A percentile compares a stretch with the other conserved stretches of the same genome.
Evolutionary conservation across 2,888 invertebrate genomes (phyloP).

Genomic region (Esperia sulphurella): DNA sequence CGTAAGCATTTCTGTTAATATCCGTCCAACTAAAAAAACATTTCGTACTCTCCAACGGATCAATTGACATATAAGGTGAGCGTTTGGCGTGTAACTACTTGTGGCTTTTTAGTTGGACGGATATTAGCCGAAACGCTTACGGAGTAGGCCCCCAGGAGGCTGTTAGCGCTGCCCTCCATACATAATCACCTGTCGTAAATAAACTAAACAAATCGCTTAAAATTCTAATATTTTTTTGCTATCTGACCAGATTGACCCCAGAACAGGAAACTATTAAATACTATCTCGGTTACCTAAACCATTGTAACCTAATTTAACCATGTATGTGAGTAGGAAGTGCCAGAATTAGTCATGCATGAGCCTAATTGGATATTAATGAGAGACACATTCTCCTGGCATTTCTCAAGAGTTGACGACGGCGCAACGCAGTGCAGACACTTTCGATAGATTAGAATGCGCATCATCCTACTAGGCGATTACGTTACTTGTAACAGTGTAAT

Average conservation of each 20-base stretch:
- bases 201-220: background rate
- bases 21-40: too few relatives aligned
- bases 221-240: background rate
- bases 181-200: too few relatives aligned
- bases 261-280: background rate
- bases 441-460: constrained; percentile 32
- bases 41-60: too few relatives aligned
- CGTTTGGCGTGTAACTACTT: too few relatives aligned
- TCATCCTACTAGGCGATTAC: constrained; percentile 15
- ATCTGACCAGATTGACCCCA: background rate
- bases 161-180: too few relatives aligned
- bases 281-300: background rate
- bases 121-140: too few relatives aligned
- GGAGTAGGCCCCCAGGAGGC: too few relatives aligned
- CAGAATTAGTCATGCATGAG: constrained; percentile 14
- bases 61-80: too few relatives aligned
- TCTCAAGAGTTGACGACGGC: constrained; percentile 19
- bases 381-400: constrained; percentile 22
- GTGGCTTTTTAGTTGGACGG: too few relatives aligned
- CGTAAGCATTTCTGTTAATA: too few relatives aligned
- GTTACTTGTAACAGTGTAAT: constrained; percentile 3
- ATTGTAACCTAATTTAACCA: constrained; percentile 1
- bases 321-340: constrained; percentile 3
- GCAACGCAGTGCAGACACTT: constrained; percentile 18
- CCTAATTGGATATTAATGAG: constrained; percentile 35